Evolutionary conservation across 2,797 vertebrate genomes (phyloP).

Genomic region (Thunnus albacares): DNA sequence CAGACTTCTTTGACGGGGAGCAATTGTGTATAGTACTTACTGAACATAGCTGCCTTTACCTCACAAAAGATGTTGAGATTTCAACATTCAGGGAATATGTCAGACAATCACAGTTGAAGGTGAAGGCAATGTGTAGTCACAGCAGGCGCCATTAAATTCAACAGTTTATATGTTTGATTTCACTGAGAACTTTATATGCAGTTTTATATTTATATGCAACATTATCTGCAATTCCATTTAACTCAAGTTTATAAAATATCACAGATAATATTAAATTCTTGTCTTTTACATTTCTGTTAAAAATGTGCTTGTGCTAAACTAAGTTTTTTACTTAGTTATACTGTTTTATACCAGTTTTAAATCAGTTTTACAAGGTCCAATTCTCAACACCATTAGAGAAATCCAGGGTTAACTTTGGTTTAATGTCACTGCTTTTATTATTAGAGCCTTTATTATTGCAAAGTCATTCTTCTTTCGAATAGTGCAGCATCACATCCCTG

Average conservation of each 20-base stretch:
- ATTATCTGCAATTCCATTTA: background rate
- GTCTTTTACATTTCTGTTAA: background rate
- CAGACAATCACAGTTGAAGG: conserved; percentile 18
- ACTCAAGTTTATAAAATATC: background rate
- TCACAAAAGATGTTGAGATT: conserved; percentile 12
- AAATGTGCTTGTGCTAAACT: background rate
- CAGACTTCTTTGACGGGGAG: conserved; percentile 26
- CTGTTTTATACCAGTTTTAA: background rate
- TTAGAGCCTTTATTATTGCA: conserved; percentile 52
- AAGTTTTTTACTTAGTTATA: background rate
- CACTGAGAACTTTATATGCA: background rate
- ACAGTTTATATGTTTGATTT: conserved; percentile 14
- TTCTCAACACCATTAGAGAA: conserved; percentile 3
- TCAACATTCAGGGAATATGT: background rate
- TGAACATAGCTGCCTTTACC: background rate
- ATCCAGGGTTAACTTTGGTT: conserved; percentile 22
- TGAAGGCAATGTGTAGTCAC: conserved; percentile 5
- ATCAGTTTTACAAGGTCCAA: conserved; percentile 1
- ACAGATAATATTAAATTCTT: background rate
- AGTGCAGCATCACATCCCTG: conserved; percentile 58
- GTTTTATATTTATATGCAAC: background rate
- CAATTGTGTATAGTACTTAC: conserved; percentile 11
- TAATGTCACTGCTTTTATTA: conserved; percentile 54
- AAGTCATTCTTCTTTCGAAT: conserved; percentile 72
- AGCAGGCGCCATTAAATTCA: conserved; percentile 1